These are phyloP conservation scores for Pseudorasbora parva DNA, from an alignment of 2,113 vertebrate genomes.

Conservation along the genomic window DNA sequence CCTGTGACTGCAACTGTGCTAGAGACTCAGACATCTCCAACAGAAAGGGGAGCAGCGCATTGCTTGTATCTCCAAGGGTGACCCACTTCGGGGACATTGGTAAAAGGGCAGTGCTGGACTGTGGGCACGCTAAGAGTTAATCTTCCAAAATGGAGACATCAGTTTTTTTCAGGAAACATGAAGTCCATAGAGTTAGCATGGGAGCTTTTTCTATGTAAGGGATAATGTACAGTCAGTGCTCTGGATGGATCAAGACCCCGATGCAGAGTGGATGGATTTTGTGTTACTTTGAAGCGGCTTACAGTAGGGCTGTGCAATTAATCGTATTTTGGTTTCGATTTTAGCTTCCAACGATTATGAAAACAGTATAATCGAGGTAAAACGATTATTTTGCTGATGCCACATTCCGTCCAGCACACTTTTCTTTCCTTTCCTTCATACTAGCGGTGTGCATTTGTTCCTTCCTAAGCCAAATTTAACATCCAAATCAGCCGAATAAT, in stretches of 20 bases:
- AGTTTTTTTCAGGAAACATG: conserved; percentile 24
- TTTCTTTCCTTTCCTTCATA: no score
- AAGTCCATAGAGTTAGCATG: conserved; percentile 3
- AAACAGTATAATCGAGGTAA: no score
- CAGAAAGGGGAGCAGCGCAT: conserved; percentile 47
- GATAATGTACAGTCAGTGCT: background rate
- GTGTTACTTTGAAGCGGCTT: background rate
- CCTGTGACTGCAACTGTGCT: conserved; percentile 74
- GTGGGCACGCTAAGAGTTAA: conserved; percentile 25
- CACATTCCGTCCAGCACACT: no score
- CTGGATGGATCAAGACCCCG: background rate
- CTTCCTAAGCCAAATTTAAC: no score
- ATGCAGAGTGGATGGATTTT: background rate
- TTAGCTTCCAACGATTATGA: no score
- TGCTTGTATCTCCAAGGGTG: conserved; percentile 37
- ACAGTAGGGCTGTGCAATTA: background rate
- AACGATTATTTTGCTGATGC: no score
- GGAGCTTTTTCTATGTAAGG: background rate
- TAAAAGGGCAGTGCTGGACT: conserved; percentile 19
- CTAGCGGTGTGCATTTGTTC: no score
- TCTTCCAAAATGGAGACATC: conserved; percentile 26
- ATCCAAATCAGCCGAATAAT: no score
- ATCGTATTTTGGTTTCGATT: no score
- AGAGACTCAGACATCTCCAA: conserved; percentile 65
- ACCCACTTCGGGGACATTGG: conserved; percentile 47